Evolutionary conservation across 2,113 vertebrate genomes (phyloP).

Genomic region (Rousettus leschenaultii): DNA sequence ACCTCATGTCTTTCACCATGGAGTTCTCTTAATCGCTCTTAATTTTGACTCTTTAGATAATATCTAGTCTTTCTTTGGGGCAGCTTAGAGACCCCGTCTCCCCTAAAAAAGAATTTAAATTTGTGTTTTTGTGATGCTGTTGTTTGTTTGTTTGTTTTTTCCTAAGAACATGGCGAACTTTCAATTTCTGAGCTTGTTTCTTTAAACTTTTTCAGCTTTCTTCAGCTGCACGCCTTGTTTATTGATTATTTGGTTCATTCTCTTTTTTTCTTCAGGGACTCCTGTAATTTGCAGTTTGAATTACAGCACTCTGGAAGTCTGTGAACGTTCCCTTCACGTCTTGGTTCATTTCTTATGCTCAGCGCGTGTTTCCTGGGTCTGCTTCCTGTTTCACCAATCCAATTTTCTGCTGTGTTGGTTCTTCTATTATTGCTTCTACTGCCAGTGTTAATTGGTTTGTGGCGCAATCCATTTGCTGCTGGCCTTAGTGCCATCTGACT

Average conservation of each 20-base stretch:
- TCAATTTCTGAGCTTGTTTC: neutral
- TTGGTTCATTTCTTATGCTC: neutral
- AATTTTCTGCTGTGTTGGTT: conserved; percentile 12
- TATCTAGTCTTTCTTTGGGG: neutral
- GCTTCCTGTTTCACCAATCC: neutral
- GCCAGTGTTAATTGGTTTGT: neutral
- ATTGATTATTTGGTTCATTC: neutral
- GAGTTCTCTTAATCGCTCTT: neutral
- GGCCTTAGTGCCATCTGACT: neutral
- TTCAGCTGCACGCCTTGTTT: neutral
- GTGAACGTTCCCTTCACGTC: neutral
- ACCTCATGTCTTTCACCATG: neutral
- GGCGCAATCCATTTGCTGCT: neutral
- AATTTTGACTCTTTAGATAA: conserved; percentile 27
- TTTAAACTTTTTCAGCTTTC: neutral
- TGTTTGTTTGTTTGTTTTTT: neutral
- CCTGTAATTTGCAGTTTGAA: neutral
- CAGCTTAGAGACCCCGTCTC: neutral
- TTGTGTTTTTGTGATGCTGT: neutral
- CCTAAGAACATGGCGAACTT: neutral
- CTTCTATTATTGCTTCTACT: neutral
- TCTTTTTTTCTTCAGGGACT: neutral
- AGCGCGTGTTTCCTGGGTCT: neutral
- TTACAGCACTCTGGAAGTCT: neutral
- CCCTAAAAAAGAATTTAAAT: neutral